A percentile compares a stretch with the other conserved stretches of the same genome.
Conservation (phyloP, 2,113 vertebrate genomes). For the Scytalopus superciliaris region DNA sequence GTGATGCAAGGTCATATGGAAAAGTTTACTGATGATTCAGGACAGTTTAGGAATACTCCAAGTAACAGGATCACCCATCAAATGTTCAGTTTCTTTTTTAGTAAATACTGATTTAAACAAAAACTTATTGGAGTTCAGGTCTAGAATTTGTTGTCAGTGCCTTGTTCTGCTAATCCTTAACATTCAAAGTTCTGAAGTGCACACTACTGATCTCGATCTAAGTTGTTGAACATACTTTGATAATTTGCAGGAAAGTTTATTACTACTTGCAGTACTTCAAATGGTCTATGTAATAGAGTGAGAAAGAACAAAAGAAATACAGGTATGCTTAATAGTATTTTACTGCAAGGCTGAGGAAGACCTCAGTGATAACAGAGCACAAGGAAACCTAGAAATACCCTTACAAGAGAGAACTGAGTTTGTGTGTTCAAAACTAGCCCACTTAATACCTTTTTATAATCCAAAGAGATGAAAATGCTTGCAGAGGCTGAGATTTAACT, state of each 20-base stretch:
- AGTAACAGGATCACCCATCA: background rate
- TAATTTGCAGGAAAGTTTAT: background rate
- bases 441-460: background rate
- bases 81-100: background rate
- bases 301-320: background rate
- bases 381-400: background rate
- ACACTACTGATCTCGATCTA: background rate
- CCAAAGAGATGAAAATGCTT: background rate
- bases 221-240: background rate
- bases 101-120: background rate
- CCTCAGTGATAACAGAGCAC: background rate
- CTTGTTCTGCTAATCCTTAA: background rate
- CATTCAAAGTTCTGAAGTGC: background rate
- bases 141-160: background rate
- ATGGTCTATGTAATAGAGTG: background rate
- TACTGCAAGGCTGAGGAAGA: background rate
- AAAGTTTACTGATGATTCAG: background rate
- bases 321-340: background rate
- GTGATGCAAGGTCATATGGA: background rate
- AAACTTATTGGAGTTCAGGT: background rate
- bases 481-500: background rate
- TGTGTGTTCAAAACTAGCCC: background rate
- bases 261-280: background rate
- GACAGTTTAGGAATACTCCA: background rate
- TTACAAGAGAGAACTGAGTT: background rate